Percentiles rank a stretch among this genome's conserved stretches.
Evolutionary conservation across 2,113 vertebrate genomes (phyloP).

Genomic region (Zootoca vivipara): DNA sequence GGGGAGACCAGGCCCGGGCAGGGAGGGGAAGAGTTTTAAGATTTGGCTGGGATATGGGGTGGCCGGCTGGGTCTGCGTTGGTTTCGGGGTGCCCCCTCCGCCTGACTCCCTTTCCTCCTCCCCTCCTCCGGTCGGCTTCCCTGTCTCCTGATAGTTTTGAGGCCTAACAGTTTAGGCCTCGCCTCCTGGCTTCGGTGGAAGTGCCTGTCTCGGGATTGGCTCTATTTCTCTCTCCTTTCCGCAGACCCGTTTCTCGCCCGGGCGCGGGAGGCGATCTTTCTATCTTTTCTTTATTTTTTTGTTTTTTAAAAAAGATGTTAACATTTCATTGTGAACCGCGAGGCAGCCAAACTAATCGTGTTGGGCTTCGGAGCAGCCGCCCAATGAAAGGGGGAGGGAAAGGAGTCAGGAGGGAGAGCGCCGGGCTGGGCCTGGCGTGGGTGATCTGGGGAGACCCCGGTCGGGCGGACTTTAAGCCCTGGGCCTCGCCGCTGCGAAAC

Average conservation of each 20-base stretch:
- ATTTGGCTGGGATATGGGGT: not conserved
- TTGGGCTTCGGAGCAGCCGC: conserved; percentile 38
- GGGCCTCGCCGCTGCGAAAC: conserved; percentile 28
- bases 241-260: not conserved
- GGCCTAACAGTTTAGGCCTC: conserved; percentile 80
- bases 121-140: conserved; percentile 47
- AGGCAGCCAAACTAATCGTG: conserved; percentile 56
- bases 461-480: too few relatives aligned
- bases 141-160: conserved; percentile 69
- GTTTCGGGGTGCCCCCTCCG: conserved; percentile 37
- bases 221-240: not conserved
- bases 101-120: not conserved
- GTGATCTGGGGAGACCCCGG: not conserved
- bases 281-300: too few relatives aligned
- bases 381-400: conserved; percentile 37
- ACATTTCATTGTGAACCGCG: conserved; percentile 70
- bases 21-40: not conserved
- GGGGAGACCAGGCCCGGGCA: not conserved
- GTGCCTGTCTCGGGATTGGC: not conserved
- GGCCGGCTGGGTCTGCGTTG: conserved; percentile 33
- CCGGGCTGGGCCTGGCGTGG: not conserved
- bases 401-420: conserved; percentile 1
- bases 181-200: conserved; percentile 36
- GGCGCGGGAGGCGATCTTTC: not conserved
- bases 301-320: not conserved